Evolutionary conservation across 2,113 vertebrate genomes (phyloP).

Genomic region (Eclectus roratus): DNA sequence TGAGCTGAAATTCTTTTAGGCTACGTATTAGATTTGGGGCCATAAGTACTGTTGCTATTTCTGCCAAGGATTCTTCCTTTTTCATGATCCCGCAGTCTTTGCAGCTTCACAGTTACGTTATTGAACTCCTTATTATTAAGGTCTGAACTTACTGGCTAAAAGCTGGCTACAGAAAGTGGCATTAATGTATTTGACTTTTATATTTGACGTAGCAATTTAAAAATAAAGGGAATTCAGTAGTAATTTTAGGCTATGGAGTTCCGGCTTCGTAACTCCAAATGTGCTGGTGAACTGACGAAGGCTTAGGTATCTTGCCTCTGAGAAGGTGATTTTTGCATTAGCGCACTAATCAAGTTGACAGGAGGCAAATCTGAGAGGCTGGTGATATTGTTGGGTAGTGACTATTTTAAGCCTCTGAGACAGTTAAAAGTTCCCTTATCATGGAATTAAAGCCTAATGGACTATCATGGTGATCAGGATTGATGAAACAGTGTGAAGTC

Average conservation of each 20-base stretch:
- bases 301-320: not conserved
- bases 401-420: not conserved
- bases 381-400: not conserved
- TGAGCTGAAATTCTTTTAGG: not conserved
- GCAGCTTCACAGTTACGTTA: not conserved
- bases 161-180: not conserved
- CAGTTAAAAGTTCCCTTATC: not conserved
- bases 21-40: accelerated
- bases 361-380: not conserved
- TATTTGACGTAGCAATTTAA: not conserved
- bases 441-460: not conserved
- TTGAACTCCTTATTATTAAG: not conserved
- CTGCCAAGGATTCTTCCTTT: not conserved
- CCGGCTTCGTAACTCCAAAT: not conserved
- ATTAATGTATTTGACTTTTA: not conserved
- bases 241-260: not conserved
- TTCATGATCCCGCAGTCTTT: not conserved
- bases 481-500: not conserved
- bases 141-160: not conserved
- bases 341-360: not conserved
- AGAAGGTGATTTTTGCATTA: not conserved
- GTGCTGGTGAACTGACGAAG: not conserved
- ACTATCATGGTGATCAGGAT: not conserved
- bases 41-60: not conserved
- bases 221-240: not conserved